These are phyloP conservation scores for Gymnopithys bicolor DNA, from an alignment of 2,797 vertebrate species.

Conservation along the genomic window DNA sequence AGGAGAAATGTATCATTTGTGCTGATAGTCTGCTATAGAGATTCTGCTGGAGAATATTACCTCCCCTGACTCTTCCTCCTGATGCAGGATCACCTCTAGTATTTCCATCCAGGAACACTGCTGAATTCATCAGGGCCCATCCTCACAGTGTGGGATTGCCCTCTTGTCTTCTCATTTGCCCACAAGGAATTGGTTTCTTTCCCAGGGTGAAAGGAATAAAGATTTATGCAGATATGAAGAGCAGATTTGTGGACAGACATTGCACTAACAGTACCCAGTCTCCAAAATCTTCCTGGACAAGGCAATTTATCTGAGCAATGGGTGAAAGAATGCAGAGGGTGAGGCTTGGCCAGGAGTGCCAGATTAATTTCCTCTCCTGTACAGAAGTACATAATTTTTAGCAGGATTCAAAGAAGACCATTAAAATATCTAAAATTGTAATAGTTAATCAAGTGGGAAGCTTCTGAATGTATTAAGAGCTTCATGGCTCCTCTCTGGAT, in stretches of 20 bases:
- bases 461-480: background rate
- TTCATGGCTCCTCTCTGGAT: background rate
- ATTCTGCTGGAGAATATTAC: background rate
- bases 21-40: background rate
- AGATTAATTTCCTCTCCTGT: background rate
- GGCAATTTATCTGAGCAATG: background rate
- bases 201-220: background rate
- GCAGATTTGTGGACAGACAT: background rate
- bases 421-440: background rate
- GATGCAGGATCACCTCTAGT: background rate
- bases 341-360: background rate
- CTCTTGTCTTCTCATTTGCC: background rate
- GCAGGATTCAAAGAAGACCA: background rate
- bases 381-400: background rate
- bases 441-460: background rate
- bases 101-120: background rate
- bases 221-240: background rate
- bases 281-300: background rate
- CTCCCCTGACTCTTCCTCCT: background rate
- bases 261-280: background rate
- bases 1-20: constrained; percentile 12
- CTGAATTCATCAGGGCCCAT: background rate
- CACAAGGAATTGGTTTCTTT: background rate
- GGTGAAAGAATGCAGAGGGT: background rate
- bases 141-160: background rate